Base-by-base conservation (phyloP, 1,140 invertebrate species). In the Trissolcus basalis region DNA sequence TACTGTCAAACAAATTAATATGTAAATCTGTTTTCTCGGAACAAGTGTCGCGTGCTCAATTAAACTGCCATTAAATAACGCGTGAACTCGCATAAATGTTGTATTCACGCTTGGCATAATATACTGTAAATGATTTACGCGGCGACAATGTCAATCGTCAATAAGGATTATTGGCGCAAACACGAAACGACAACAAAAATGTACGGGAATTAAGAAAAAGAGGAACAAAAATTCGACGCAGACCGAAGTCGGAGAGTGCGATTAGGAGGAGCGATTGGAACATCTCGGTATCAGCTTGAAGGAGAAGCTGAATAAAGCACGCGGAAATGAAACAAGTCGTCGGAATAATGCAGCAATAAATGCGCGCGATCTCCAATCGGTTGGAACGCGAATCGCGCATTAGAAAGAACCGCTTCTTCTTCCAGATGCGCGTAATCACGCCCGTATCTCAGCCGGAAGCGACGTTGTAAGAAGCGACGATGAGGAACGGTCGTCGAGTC, bases 391-490 rank as follows among this genome's bases (percentile, higher is more conserved):
- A 60, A 61, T 61, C 49, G 61, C 55, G 71, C 64, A 71, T 77
- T 70, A 54, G 72, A 75, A 67, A 77, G 73, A 77, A 77, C 65
- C 67, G 73, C 73, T 77, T 55, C 59, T 76, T 76, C 65, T 76
- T 76, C 65, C 59, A 70, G 67, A 73, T 77, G 73, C 63, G 53
- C 71, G 64, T 61, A 78, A 78, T 80, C 69, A 73, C 63, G 59
- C 39, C 48, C 65, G 51, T 65, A 77, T 77, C 69, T 71, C 45
- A 47, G 39, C 54, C 60, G 55, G 70, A 61, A 69, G 58, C 73
- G 51, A 54, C n/a, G 72, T 64, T 75, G 72, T 58, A 75, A 58
- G 58, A 61, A 68, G 53, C 68, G 50, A 63, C 44, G 61, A 69
- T 70, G 68, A 67, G 48, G 68, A 74, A 77, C 67, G 70, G 44